Conservation (phyloP, 2,888 invertebrate genomes). For the Noctua janthina region DNA sequence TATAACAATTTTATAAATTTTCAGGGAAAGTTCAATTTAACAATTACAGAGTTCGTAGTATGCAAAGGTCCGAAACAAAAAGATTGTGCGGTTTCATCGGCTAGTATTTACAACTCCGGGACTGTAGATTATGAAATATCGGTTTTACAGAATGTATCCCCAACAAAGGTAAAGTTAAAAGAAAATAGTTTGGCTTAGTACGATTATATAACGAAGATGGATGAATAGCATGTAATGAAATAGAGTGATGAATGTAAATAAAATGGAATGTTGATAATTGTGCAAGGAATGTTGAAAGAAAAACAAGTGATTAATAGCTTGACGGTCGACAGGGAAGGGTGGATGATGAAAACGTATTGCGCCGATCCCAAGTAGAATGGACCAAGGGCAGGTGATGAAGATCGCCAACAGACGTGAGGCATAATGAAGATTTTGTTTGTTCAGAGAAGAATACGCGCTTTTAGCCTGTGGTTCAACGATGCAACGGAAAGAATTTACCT, state of each 20-base stretch:
- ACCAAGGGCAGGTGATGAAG: background rate
- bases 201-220: background rate
- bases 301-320: background rate
- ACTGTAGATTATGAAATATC: constrained; percentile 58
- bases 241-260: background rate
- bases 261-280: background rate
- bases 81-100: constrained; percentile 43
- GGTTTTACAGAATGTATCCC: constrained; percentile 64
- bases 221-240: background rate
- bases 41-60: constrained; percentile 32
- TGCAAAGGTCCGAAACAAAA: constrained; percentile 54
- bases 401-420: constrained; percentile 16
- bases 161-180: constrained; percentile 65
- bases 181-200: background rate
- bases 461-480: background rate
- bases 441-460: background rate
- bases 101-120: constrained; percentile 41
- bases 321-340: background rate
- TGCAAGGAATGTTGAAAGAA: background rate
- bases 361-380: background rate
- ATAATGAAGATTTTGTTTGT: background rate
- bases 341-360: background rate
- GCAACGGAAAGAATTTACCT: background rate
- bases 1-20: constrained; percentile 2
- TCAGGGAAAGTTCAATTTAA: constrained; percentile 48